Conservation (phyloP, 2,797 vertebrate genomes). For the Sebastes goodei region DNA sequence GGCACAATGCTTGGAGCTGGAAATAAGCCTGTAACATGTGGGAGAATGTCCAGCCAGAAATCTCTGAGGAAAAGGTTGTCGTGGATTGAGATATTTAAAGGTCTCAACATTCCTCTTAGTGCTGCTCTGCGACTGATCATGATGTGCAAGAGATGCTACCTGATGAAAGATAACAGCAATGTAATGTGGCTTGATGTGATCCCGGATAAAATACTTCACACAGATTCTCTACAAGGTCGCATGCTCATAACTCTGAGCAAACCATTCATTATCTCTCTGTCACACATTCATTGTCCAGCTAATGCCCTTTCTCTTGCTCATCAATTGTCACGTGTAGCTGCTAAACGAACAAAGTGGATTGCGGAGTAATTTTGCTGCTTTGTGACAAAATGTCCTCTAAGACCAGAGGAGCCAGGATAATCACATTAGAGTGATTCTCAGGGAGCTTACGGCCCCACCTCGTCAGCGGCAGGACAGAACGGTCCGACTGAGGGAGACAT, state of each 20-base stretch:
- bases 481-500: conserved; percentile 28
- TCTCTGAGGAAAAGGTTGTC: conserved; percentile 61
- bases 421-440: conserved; percentile 61
- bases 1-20: conserved; percentile 59
- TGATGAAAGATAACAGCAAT: conserved; percentile 11
- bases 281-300: background rate
- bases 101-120: conserved; percentile 42
- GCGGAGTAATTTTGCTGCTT: conserved; percentile 45
- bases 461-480: conserved; percentile 14
- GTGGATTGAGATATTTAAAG: conserved; percentile 63
- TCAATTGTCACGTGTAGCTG: conserved; percentile 17
- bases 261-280: background rate
- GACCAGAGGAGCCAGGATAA: conserved; percentile 52
- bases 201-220: conserved; percentile 1
- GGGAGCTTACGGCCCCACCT: conserved; percentile 35
- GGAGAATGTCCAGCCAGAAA: conserved; percentile 68
- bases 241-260: background rate
- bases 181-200: background rate
- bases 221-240: background rate
- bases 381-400: conserved; percentile 52
- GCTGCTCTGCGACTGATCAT: background rate
- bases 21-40: conserved; percentile 72
- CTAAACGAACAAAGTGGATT: conserved; percentile 35
- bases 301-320: background rate
- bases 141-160: conserved; percentile 12